Percentiles rank a stretch among this genome's conserved stretches.
Evolutionary conservation across 35 echinoderm and acorn worm species (phyloP).

Genomic region (Heliocidaris tuberculata): DNA sequence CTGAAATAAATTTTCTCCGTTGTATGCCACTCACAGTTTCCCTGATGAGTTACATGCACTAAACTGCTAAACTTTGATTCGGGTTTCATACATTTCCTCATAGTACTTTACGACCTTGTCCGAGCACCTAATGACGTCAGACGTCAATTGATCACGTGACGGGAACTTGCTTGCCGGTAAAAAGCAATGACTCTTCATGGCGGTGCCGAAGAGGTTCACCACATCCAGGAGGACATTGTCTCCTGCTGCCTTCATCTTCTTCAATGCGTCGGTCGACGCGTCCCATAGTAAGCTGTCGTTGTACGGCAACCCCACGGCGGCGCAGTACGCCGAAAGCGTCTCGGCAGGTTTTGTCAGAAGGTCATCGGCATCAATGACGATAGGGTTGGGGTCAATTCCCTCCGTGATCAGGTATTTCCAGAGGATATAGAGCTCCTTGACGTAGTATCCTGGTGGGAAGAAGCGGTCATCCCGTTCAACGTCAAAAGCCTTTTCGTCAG

Average conservation of each 20-base stretch:
- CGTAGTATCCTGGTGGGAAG: background rate
- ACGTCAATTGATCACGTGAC: background rate
- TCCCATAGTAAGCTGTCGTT: background rate
- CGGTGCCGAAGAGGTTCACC: background rate
- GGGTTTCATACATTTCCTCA: constrained; percentile 7
- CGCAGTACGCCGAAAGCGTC: background rate
- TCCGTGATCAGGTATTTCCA: background rate
- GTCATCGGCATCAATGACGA: constrained; percentile 8
- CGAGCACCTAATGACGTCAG: constrained; percentile 32
- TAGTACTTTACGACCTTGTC: constrained; percentile 22
- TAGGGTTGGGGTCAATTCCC: background rate
- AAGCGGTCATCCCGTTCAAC: constrained; percentile 17
- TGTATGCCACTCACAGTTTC: no score
- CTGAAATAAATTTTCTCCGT: no score
- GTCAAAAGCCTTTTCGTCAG: constrained; percentile 22
- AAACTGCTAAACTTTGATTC: background rate
- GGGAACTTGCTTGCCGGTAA: background rate
- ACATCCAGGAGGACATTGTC: background rate
- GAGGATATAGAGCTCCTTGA: constrained; percentile 28
- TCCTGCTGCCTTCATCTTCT: background rate
- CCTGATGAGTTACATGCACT: no score
- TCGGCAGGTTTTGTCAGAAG: background rate
- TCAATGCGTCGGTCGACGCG: constrained; percentile 14
- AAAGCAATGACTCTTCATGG: background rate
- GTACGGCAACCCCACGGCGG: constrained; percentile 20